Base-by-base conservation (phyloP, 2,797 vertebrate genomes). In the Syngnathus acus region DNA sequence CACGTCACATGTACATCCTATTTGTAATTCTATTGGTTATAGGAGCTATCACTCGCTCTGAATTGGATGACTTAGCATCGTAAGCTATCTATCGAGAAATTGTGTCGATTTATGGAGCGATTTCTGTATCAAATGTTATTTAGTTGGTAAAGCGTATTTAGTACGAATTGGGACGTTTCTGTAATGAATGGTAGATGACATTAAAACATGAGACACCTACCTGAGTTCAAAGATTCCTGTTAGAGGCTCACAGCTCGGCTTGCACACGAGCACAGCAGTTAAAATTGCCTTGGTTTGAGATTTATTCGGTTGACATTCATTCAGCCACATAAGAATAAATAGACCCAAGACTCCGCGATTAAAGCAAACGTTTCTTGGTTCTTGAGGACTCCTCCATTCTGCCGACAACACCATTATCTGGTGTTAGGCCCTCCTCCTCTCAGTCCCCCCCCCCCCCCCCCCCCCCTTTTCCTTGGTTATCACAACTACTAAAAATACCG, bases 171-270 rank as follows among this genome's bases (percentile, higher is more conserved):
- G 10, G 38, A 64, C 5, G 8, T 50, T 17, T n/a, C 8, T 17
- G 2, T 10, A 43, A 1, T 2, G 32, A 47, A 16, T 26, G n/a
- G 32, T 19, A 5, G 5, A 21, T 39, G 11, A n/a, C 6, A 57
- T 16, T 47, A 21, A 47, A 59, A 43, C 21, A 47, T 13, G n/a
- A 53, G 37, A 21, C 23, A 84, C 88, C 71, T 76, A 93, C 91
- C 92, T 89, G 89, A 87, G 82, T 89, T 71, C 64, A 78, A 50
- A 72, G 75, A 67, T 55, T 89, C 84, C 79, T 84, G 76, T 80
- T 32, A 32, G 26, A 32, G 26, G 26, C 26, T 32, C 89, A 90
- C 75, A 86, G 83, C 85, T 76, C 86, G 82, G 88, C 68, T 54
- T 80, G 80, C 81, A 79, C 82, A 68, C 84, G 13, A 78, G 72